Conservation (phyloP, 2,888 invertebrate genomes). For the Nomada goodeniana region DNA sequence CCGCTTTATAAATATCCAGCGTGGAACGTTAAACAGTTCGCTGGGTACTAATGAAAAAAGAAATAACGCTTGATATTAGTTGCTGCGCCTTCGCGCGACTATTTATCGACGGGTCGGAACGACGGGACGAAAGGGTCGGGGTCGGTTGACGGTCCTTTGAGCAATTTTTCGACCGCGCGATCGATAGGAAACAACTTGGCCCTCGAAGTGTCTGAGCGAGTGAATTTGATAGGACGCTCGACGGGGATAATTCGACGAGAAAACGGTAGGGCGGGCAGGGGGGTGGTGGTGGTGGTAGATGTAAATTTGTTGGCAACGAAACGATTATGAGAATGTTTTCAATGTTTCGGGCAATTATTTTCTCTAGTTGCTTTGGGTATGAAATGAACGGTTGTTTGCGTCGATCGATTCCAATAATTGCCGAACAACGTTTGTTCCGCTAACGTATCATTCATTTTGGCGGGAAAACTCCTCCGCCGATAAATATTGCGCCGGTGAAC, state of each 20-base stretch:
- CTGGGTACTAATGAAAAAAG: slow-evolving; percentile 73
- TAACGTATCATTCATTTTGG: background rate
- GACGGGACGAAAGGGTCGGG: slow-evolving; percentile 3
- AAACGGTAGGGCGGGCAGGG: background rate
- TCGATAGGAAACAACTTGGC: slow-evolving; percentile 11
- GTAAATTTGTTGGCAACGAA: background rate
- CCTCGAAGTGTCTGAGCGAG: no score
- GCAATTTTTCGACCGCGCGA: background rate
- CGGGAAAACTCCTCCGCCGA: background rate
- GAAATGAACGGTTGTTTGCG: background rate
- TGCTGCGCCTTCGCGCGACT: slow-evolving; percentile 30
- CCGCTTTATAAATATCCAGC: slow-evolving; percentile 79
- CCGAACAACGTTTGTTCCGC: background rate
- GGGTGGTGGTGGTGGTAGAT: background rate
- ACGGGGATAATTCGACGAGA: background rate
- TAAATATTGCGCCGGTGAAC: background rate
- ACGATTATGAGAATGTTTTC: background rate
- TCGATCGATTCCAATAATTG: background rate
- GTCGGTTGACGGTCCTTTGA: slow-evolving; percentile 13
- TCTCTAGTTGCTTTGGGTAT: background rate
- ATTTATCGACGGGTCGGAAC: slow-evolving; percentile 11
- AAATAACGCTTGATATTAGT: slow-evolving; percentile 57
- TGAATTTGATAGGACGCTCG: no score
- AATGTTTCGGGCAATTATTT: background rate
- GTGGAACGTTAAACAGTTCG: slow-evolving; percentile 78